Conservation (phyloP, 2,888 invertebrate genomes). For the Candidula unifasciata region DNA sequence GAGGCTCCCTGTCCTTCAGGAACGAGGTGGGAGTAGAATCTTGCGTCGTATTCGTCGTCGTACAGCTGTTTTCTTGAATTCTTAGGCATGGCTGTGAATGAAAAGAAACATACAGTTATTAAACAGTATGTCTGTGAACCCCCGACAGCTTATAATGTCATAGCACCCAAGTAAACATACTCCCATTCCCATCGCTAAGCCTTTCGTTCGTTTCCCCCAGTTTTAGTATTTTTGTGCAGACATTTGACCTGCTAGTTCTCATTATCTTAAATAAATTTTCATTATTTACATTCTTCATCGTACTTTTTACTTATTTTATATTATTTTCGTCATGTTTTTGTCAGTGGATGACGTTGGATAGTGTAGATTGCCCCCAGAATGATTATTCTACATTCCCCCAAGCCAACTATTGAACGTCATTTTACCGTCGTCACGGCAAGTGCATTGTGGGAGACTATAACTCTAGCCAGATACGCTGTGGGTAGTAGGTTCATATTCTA, state of each 20-base stretch:
- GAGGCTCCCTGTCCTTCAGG: conserved; percentile 55
- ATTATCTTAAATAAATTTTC: no score
- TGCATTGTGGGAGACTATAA: conserved; percentile 23
- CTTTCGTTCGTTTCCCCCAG: no score
- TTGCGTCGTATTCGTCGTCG: conserved; percentile 71
- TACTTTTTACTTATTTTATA: background rate
- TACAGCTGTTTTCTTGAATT: conserved; percentile 46
- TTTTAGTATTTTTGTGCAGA: no score
- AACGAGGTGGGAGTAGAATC: conserved; percentile 69
- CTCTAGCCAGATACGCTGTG: conserved; percentile 15
- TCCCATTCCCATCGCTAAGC: no score
- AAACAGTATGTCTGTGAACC: no score
- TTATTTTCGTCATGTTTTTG: background rate
- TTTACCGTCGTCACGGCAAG: background rate
- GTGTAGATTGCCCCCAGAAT: background rate
- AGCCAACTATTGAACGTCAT: background rate
- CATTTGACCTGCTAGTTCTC: no score
- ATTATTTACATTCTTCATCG: background rate
- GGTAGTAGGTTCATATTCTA: background rate
- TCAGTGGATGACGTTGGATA: background rate
- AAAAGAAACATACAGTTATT: background rate
- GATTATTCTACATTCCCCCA: background rate
- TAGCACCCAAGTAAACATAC: no score
- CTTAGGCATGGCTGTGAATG: conserved; percentile 29
- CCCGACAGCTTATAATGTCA: no score